Percentiles rank a stretch among this genome's conserved stretches.
These are phyloP conservation scores for Poecilia gillii DNA, from an alignment of 2,797 vertebrate species.

Conservation along the genomic window DNA sequence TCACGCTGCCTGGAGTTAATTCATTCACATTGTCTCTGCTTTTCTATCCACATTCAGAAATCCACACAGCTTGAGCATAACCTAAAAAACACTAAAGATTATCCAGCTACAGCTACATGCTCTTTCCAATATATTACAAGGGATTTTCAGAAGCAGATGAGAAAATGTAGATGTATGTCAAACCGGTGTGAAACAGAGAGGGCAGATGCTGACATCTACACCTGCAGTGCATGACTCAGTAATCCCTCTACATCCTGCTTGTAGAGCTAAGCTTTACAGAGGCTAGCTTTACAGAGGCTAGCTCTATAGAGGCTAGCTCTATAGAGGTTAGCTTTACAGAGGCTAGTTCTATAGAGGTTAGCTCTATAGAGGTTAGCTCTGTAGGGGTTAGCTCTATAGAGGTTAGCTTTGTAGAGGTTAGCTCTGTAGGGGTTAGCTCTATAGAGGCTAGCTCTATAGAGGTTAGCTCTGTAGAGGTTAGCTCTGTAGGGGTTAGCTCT, in stretches of 20 bases:
- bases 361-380: too few species aligned
- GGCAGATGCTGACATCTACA: constrained; percentile 26
- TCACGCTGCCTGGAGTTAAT: constrained; percentile 14
- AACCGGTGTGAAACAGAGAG: constrained; percentile 8
- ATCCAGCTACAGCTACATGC: constrained; percentile 49
- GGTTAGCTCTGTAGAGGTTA: too few species aligned
- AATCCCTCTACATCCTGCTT: constrained; percentile 8
- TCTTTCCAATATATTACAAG: constrained; percentile 40
- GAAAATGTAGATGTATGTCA: constrained; percentile 34
- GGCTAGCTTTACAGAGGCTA: too few species aligned
- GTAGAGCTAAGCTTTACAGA: background rate
- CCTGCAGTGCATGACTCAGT: constrained; percentile 19
- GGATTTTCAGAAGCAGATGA: constrained; percentile 53
- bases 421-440: too few species aligned
- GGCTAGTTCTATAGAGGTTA: too few species aligned
- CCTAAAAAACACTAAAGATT: constrained; percentile 66
- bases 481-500: too few species aligned
- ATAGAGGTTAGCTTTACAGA: too few species aligned
- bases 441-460: too few species aligned
- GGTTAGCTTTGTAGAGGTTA: too few species aligned
- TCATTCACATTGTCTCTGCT: constrained; percentile 52
- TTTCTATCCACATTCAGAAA: constrained; percentile 47
- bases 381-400: too few species aligned
- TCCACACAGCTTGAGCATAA: constrained; percentile 60
- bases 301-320: too few species aligned